phyloP scores from a whole-genome alignment of 2,113 vertebrate genomes.

The Ptilorrhoa leucosticta region DNA sequence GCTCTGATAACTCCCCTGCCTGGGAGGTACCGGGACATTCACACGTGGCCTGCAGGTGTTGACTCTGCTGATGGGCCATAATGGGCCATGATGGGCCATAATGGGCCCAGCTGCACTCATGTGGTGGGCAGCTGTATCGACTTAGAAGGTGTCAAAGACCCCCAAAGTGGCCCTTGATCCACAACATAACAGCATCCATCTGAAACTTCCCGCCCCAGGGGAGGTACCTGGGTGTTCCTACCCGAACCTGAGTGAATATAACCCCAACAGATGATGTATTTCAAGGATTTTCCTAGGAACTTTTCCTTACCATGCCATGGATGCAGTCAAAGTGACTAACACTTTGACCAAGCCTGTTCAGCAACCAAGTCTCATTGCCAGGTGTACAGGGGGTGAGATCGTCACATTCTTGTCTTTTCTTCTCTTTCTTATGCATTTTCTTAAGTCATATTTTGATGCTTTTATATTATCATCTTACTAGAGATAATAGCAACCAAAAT shows the following conservation, averaged over 20 bases:
- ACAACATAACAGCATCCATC: not conserved
- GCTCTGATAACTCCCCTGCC: not conserved
- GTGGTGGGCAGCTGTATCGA: not conserved
- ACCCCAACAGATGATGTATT: fast-evolving
- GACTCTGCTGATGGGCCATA: not conserved
- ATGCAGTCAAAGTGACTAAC: fast-evolving
- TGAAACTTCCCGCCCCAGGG: fast-evolving
- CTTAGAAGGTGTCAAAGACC: not conserved
- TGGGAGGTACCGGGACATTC: fast-evolving
- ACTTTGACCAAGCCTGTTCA: too few relatives aligned
- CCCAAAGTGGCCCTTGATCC: not conserved
- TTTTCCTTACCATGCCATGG: fast-evolving
- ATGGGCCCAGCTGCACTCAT: not conserved
- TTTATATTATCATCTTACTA: not conserved
- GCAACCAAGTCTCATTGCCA: fast-evolving
- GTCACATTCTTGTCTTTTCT: not conserved
- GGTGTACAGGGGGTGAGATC: too few relatives aligned
- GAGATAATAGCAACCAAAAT: not conserved
- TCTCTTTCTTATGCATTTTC: not conserved
- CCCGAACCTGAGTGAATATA: not conserved
- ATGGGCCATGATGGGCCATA: not conserved
- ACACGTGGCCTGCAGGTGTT: fast-evolving
- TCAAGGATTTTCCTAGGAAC: fast-evolving
- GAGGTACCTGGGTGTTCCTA: not conserved
- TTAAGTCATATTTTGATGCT: not conserved